phyloP scores from a whole-genome alignment of 2,888 invertebrate genomes.

The Drosophila falleni region DNA sequence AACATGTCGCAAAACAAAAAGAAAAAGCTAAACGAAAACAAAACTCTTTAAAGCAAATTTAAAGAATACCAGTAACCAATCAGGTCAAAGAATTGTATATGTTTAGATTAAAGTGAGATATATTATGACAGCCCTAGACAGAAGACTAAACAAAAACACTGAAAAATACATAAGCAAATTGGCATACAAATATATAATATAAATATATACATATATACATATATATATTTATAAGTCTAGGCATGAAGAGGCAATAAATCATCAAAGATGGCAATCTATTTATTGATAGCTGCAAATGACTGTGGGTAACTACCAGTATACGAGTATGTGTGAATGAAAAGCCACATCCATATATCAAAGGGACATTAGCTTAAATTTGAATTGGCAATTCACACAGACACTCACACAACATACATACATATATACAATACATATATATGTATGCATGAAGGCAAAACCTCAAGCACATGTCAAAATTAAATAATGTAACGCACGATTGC shows the following conservation, averaged over 20 bases:
- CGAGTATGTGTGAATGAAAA: conserved; percentile 32
- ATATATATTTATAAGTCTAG: background rate
- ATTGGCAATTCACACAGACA: conserved; percentile 59
- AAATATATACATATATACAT: conserved; percentile 1
- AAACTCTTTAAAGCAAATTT: conserved; percentile 2
- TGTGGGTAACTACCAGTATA: conserved; percentile 27
- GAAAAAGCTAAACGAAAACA: conserved; percentile 25
- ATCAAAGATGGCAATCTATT: conserved; percentile 60
- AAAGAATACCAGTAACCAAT: background rate
- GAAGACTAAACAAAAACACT: conserved; percentile 17
- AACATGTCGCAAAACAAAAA: conserved; percentile 44
- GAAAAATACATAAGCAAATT: conserved; percentile 2
- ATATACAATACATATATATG: conserved; percentile 7
- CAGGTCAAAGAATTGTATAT: background rate
- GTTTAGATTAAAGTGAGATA: conserved; percentile 6
- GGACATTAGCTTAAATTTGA: conserved; percentile 72
- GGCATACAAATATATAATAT: conserved; percentile 1
- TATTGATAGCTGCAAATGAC: conserved; percentile 66
- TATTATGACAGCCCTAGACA: background rate
- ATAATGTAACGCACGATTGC: conserved; percentile 81
- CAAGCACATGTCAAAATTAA: conserved; percentile 82
- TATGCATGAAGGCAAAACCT: conserved; percentile 65
- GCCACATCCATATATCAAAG: conserved; percentile 66
- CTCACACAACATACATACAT: conserved; percentile 12
- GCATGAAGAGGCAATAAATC: conserved; percentile 63